Evolutionary conservation across 2,797 vertebrate species (phyloP).

Genomic region (Lepilemur septentrionalis): DNA sequence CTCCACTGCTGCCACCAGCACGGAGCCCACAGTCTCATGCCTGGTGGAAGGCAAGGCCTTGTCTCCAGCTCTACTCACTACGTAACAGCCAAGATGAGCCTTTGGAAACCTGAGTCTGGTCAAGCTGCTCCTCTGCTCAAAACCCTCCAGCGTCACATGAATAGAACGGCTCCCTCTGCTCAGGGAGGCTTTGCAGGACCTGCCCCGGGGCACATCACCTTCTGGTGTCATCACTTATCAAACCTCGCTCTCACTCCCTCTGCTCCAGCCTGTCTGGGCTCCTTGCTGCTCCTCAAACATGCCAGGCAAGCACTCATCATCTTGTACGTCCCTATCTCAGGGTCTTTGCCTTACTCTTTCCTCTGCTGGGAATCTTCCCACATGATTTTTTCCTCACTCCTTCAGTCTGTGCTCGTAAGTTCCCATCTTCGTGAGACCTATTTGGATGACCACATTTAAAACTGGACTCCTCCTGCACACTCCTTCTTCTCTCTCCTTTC

Average conservation of each 20-base stretch:
- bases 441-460: neutral
- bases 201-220: rapidly evolving
- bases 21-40: rapidly evolving
- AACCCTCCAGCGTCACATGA: neutral
- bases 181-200: too few species aligned
- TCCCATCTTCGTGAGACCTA: neutral
- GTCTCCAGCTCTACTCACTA: neutral
- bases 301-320: neutral
- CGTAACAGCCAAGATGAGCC: neutral
- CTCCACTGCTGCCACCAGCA: too few species aligned
- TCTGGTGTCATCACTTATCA: neutral
- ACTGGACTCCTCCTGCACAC: neutral
- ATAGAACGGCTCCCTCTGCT: neutral
- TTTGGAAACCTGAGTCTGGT: neutral
- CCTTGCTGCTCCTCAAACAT: neutral
- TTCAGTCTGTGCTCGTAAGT: neutral
- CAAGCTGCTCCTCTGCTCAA: neutral
- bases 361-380: neutral
- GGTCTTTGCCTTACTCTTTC: neutral
- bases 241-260: neutral
- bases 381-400: neutral
- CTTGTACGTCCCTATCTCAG: neutral
- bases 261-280: neutral
- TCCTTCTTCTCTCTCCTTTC: neutral
- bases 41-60: neutral